These are phyloP conservation scores for Hipparchia sbordonii DNA, from an alignment of 2,888 invertebrate species.

Conservation along the genomic window DNA sequence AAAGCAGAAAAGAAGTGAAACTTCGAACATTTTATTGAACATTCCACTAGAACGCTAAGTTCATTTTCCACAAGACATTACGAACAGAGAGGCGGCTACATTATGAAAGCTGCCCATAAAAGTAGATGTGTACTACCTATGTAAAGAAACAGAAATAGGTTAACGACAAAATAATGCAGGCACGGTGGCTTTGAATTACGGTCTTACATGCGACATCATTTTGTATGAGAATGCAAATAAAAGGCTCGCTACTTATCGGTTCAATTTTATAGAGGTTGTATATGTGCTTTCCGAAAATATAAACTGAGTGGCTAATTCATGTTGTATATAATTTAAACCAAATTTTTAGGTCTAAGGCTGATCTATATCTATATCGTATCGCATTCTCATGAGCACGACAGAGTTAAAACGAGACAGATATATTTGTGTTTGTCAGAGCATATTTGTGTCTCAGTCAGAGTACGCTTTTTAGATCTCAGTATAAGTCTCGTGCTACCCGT, in stretches of 20 bases:
- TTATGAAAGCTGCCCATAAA: conserved; percentile 22
- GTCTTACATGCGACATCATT: conserved; percentile 38
- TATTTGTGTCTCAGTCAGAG: no score
- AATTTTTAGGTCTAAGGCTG: no score
- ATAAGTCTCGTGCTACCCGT: no score
- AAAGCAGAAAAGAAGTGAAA: no score
- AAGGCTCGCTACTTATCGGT: conserved; percentile 21
- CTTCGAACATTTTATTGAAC: not conserved
- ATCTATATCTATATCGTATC: no score
- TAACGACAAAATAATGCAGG: conserved; percentile 46
- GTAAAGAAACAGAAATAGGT: conserved; percentile 41
- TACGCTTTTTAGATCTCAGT: no score
- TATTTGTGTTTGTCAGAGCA: no score
- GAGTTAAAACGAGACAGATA: no score
- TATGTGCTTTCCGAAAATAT: not conserved
- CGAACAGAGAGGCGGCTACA: conserved; percentile 13
- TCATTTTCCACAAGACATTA: conserved; percentile 17
- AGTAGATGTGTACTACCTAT: conserved; percentile 16
- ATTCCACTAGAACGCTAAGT: not conserved
- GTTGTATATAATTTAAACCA: not conserved
- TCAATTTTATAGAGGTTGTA: conserved; percentile 15
- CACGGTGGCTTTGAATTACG: conserved; percentile 35
- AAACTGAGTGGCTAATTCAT: no score
- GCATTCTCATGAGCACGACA: no score
- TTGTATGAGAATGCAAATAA: conserved; percentile 36